A percentile compares a stretch with the other conserved stretches of the same genome.
Evolutionary conservation across 2,888 invertebrate genomes (phyloP).

Genomic region (Hydropsyche betteni): DNA sequence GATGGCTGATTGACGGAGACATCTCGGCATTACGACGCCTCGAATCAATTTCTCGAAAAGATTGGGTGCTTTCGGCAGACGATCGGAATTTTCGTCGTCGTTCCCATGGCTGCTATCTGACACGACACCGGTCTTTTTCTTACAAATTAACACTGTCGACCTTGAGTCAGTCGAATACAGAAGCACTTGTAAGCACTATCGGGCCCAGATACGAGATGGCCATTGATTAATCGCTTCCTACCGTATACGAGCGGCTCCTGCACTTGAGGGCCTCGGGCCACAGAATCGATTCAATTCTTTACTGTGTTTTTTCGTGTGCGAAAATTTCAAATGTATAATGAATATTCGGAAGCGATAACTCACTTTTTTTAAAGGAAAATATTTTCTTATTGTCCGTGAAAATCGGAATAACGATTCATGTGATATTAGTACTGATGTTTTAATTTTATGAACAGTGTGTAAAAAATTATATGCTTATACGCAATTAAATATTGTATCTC

Average conservation of each 20-base stretch:
- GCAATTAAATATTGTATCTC: too few species aligned
- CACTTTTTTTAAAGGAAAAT: neutral
- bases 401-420: too few species aligned
- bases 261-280: constrained; percentile 29
- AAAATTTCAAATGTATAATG: neutral
- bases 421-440: too few species aligned
- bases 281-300: too few species aligned
- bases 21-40: neutral
- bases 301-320: too few species aligned
- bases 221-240: constrained; percentile 40
- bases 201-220: constrained; percentile 28
- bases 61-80: neutral
- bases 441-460: too few species aligned
- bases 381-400: too few species aligned
- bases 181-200: constrained; percentile 7
- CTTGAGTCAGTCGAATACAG: constrained; percentile 19
- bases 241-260: constrained; percentile 31
- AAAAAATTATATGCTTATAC: too few species aligned
- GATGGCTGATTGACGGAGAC: constrained; percentile 12
- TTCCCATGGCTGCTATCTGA: constrained; percentile 16
- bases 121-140: neutral
- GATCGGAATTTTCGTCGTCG: constrained; percentile 7
- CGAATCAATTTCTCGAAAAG: constrained; percentile 25
- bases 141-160: constrained; percentile 29
- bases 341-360: neutral